Evolutionary conservation across 2,888 invertebrate species (phyloP), one percentile per base, ranked within the genome.

Genomic region (Erannis defoliaria): DNA sequence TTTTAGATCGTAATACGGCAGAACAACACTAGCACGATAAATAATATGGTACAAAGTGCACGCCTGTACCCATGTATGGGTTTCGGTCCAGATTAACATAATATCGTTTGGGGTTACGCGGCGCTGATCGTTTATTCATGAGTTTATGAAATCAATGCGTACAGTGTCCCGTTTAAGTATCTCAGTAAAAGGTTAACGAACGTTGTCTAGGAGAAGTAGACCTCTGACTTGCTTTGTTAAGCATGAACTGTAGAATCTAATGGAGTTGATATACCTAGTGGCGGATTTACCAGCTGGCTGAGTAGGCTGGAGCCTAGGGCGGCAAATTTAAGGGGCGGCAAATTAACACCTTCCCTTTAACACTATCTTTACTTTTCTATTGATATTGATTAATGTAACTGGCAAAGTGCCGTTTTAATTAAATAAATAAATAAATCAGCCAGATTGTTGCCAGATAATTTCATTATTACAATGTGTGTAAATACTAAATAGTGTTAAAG

Each of bases 101-200:
- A 63, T 63, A 35, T 33, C 55, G 63, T 58, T 54, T 45, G 58
- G 49, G 54, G 62, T 63, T 55, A 58, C 57, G 54, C 43, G 23
- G 42, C 54, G 37, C 62, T 50, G 50, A 68, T 68, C 66, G 45
- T 51, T 61, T 64, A 66, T 66, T 62, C 67, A 67, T 66, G 55
- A 63, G 49, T 31, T 70, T 70, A 66, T 66, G 64, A 68, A 68
- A 59, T 61, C 58, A 50, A 60, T 53, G 55, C 53, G 46, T 64
- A 35, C 56, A 23, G 19, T 35, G 56, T 35, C 43, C 57, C 43
- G 38, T 12, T 49, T 58, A 63, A 55, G 16, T 54, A 38, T 29
- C 54, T 49, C 26, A 14, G 48, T 51, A 31, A 58, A 57, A 58
- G 51, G 58, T 58, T 58, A 21, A 48, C 38, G 45, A 45, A 55